A percentile compares a stretch with the other conserved stretches of the same genome.
Evolutionary conservation across 2,888 invertebrate species (phyloP).

Genomic region (Leptinotarsa rubiginosa): DNA sequence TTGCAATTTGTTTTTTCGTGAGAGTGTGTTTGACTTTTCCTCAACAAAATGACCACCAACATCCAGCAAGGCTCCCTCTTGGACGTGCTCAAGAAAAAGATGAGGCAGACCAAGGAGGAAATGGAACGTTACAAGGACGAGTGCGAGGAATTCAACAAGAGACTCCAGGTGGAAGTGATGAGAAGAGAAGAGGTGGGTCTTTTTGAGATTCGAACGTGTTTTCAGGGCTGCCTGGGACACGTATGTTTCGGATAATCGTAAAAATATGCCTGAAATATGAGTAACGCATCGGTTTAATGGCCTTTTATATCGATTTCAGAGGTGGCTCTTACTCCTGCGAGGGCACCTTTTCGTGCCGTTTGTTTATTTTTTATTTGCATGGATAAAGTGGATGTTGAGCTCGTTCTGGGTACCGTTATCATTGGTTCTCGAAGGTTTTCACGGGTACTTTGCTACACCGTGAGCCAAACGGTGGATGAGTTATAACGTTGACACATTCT

Average conservation of each 20-base stretch:
- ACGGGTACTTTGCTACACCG: neutral
- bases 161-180: slow-evolving; percentile 94
- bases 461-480: slow-evolving; percentile 6
- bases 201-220: slow-evolving; percentile 14
- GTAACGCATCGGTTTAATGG: neutral
- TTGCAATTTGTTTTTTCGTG: slow-evolving; percentile 38
- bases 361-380: slow-evolving; percentile 37
- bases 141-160: slow-evolving; percentile 95
- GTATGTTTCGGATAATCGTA: slow-evolving; percentile 11
- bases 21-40: slow-evolving; percentile 33
- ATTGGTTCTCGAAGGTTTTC: neutral
- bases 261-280: neutral
- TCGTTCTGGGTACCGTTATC: slow-evolving; percentile 31
- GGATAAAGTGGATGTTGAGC: slow-evolving; percentile 23
- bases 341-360: slow-evolving; percentile 3
- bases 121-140: slow-evolving; percentile 99
- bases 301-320: slow-evolving; percentile 35
- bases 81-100: slow-evolving; percentile 99
- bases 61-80: slow-evolving; percentile 93
- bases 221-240: slow-evolving; percentile 26
- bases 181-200: slow-evolving; percentile 93
- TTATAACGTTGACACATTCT: slow-evolving; percentile 16
- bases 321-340: slow-evolving; percentile 11
- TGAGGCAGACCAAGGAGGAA: slow-evolving; percentile 98
- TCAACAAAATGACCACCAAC: slow-evolving; percentile 82